A percentile compares a stretch with the other conserved stretches of the same genome.
These are phyloP conservation scores for Neoniphon sammara DNA, from an alignment of 2,797 vertebrate species.

Conservation along the genomic window DNA sequence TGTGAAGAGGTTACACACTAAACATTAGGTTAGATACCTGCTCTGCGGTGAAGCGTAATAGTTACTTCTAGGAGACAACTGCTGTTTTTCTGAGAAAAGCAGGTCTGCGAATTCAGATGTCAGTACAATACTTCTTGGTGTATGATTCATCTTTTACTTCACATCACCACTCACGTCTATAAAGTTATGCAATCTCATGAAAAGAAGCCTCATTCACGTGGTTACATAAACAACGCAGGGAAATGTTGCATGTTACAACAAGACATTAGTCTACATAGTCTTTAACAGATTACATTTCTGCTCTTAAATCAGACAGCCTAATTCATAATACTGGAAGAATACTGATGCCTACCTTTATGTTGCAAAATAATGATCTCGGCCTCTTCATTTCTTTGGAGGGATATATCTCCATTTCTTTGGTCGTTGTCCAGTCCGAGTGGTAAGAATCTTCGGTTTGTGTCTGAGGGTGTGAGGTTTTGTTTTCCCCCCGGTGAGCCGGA, in stretches of 20 bases:
- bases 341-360: conserved; percentile 80
- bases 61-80: neutral
- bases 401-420: conserved; percentile 64
- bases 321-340: neutral
- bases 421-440: conserved; percentile 17
- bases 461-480: neutral
- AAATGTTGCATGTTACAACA: conserved; percentile 19
- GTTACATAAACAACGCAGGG: neutral
- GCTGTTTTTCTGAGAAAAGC: neutral
- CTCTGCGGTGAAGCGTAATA: conserved; percentile 12
- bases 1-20: neutral
- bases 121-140: neutral
- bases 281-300: too few relatives aligned
- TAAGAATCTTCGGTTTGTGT: neutral
- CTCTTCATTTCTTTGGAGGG: conserved; percentile 62
- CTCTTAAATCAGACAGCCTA: too few relatives aligned
- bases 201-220: neutral
- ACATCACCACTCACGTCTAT: neutral
- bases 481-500: conserved; percentile 27
- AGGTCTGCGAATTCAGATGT: neutral
- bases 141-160: neutral
- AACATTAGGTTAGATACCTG: neutral
- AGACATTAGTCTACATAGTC: neutral
- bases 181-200: neutral
- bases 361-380: conserved; percentile 52